Evolutionary conservation across 2,113 vertebrate species (phyloP), one percentile per base, ranked within the genome.

Genomic region (Zosterops pallidus): DNA sequence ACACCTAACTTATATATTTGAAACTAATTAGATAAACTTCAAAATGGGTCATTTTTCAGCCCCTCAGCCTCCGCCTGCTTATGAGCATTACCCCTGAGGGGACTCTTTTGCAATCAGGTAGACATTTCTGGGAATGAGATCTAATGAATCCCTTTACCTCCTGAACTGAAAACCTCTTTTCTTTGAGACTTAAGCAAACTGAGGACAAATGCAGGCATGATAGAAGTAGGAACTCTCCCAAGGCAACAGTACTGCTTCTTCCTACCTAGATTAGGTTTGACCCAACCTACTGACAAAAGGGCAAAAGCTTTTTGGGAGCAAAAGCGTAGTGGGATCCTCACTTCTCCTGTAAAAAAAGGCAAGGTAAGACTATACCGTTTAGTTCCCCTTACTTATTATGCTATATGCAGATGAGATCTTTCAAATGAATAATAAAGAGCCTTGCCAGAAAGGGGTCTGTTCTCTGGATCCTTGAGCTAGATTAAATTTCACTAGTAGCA

Each of bases 31-130:
- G 86, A 96, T 95, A 96, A 96, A 96, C 88, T 93, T 94, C 93
- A 96, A 96, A 94, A 96, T 94, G 93, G 94, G 93, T 97, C 94
- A 97, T 97, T 96, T 96, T 96, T 96, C 96, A 97, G 88, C 72
- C 49, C 57, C 70, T 95, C 83, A 94, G 91, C 49, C 83, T 94
- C 49, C 1, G 23, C 69, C 62, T 89, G 76, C 94, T 95, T 94
- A 90, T 84, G 69, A 97, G 93, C 86, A 86, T 92, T 95, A 90
- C 72, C 88, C 96, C 96, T 95, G 95, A 95, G 90, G 95, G 93
- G 83, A 86, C 80, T 93, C 88, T 93, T 95, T 95, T 94, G 93
- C 93, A 94, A 90, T 94, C 94, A 96, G 92, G 92, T 90, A 96
- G 92, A 92, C 94, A 93, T 97, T 95, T 94, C 92, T 84, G 79